Evolutionary conservation across 2,888 invertebrate species (phyloP), one percentile per base, ranked within the genome.

Genomic region (Tachina grossa): DNA sequence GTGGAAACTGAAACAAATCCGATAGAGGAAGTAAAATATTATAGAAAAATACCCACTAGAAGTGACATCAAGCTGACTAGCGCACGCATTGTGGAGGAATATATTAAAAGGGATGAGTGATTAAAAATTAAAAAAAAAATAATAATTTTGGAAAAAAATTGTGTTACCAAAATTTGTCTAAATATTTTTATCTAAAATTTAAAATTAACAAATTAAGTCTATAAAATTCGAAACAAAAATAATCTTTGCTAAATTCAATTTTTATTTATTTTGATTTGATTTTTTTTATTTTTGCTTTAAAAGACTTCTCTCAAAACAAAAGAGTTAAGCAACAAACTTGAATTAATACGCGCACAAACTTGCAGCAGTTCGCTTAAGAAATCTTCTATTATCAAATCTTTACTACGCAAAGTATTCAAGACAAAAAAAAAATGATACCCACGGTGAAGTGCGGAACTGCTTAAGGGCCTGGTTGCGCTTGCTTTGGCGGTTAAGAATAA

Each of bases 11-110:
- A 81, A 49, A 14, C 51, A 0, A 66, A 72, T 77, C 9, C 77
- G 2, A 51, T 89, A 0, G 31, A 89, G n/a, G 86, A 78, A 16
- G 88, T 84, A 53, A 91, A 89, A 76, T 87, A 78, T 2, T 74
- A 88, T 83, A 89, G 88, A 74, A 87, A 84, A 83, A 87, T 91
- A 31, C 89, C 89, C 5, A 91, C 87, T 85, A 90, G 92, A 47
- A 89, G 90, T 47, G 89, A 90, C 83, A 90, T 92, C 13, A 92
- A 92, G 88, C 85, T 88, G 16, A 87, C 88, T 39, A 92, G 92
- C 88, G 88, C 88, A 19, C 91, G 91, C 82, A 87, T 90, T 16
- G 87, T 92, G 9, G 92, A 92, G 59, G 89, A 90, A 55, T 80
- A 88, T 14, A 87, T 89, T 11, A 92, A 91, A 74, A 89, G 88